Conservation (phyloP, 2,797 vertebrate genomes). For the Rhinichthys osculus region DNA sequence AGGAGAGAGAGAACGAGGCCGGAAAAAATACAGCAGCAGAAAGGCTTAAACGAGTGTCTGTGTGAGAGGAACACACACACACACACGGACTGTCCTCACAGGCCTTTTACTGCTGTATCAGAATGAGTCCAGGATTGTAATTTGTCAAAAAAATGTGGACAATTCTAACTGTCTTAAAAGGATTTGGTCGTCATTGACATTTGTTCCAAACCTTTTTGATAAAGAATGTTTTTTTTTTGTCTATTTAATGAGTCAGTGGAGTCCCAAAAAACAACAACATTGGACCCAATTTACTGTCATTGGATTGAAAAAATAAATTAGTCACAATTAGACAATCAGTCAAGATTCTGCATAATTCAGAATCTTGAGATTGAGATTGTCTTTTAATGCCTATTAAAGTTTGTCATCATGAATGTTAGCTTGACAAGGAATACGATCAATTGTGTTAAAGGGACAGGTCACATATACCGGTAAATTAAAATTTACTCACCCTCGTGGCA, state of each 20-base stretch:
- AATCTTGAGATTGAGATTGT: too few relatives aligned
- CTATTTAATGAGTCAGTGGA: not conserved
- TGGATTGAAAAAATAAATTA: too few relatives aligned
- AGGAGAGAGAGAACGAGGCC: constrained; percentile 42
- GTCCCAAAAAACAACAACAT: not conserved
- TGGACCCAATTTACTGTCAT: not conserved
- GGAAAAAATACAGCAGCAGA: constrained; percentile 38
- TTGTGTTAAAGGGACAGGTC: not conserved
- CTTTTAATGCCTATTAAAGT: not conserved
- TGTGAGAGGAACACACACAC: constrained; percentile 18
- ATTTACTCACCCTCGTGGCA: not conserved
- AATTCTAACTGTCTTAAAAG: too few relatives aligned
- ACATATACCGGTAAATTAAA: not conserved
- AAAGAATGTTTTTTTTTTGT: not conserved
- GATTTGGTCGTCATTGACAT: not conserved
- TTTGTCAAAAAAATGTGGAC: too few relatives aligned
- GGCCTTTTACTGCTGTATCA: not conserved
- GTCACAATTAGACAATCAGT: too few relatives aligned
- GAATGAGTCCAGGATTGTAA: not conserved
- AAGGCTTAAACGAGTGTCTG: constrained; percentile 43
- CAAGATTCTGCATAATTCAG: too few relatives aligned
- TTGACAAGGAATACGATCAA: not conserved
- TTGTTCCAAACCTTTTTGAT: not conserved
- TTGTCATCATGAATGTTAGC: not conserved
- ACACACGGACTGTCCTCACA: not conserved